Base-by-base conservation (phyloP, 2,113 vertebrate genomes). In the Oxyura jamaicensis region DNA sequence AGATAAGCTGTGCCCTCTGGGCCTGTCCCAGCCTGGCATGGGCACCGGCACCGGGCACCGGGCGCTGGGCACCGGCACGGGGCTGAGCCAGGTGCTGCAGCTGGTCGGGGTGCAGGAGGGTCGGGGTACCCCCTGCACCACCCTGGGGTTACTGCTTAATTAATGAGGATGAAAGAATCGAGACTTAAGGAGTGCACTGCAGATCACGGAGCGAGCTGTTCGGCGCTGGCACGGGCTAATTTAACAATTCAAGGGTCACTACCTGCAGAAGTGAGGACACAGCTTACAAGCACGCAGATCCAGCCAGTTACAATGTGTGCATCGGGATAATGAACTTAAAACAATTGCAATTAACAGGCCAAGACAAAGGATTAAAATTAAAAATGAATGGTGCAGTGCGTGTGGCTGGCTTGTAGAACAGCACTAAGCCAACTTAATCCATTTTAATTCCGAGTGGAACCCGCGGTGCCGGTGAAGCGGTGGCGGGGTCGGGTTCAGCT, bases 311-410 rank as follows among this genome's bases (percentile, higher is more conserved):
- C 99, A 98, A 97, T 97, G 97, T 95, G 97, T 96, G 96, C 78
- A 67, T 73, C 94, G 97, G 98, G 98, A 99, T 99, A 99, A 99
- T 98, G 99, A 99, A 99, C 99, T 99, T 99, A 99, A 99, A 99
- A 99, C 99, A 99, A 99, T 98, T 97, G 98, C 96, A 99, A 99
- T 99, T 99, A 99, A 98, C 98, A 94, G 97, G 96, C 93, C 93
- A 96, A 99, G 98, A 99, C 99, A 99, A 99, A 99, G 98, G 98
- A 98, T 97, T 98, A 98, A 97, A 98, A 98, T 98, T 96, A 96
- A 96, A 97, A 89, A 87, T 96, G 98, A 97, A 96, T 75, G 96
- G 97, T 58, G 95, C 83, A 35, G 91, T 67, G 97, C 97, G 95
- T 71, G 97, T 96, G 2, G 69, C 97, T 84, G 11, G 96, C 98